These are phyloP conservation scores for Numenius phaeopus DNA, from an alignment of 2,797 vertebrate species.

Conservation along the genomic window DNA sequence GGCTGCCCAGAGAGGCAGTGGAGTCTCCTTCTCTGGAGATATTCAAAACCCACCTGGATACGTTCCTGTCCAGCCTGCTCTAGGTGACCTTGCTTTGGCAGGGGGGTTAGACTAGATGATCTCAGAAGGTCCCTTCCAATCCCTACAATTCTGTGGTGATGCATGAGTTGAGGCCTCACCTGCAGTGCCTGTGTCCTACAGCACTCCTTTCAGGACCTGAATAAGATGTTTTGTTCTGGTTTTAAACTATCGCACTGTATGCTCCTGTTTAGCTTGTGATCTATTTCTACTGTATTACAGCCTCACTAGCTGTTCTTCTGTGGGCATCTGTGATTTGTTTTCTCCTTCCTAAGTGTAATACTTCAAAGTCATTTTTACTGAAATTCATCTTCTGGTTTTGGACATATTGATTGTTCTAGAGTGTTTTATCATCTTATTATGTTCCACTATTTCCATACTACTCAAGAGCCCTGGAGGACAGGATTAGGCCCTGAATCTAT, in stretches of 20 bases:
- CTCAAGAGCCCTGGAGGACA: neutral
- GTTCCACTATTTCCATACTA: neutral
- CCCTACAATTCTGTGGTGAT: neutral
- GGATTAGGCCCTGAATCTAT: neutral
- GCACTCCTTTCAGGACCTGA: neutral
- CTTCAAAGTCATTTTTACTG: neutral
- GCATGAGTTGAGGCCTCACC: neutral
- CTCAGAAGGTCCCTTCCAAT: too few species aligned
- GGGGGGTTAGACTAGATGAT: too few species aligned
- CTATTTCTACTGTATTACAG: neutral
- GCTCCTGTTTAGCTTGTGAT: neutral
- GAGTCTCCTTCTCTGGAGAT: too few species aligned
- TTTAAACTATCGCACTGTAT: neutral
- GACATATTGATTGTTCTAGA: neutral
- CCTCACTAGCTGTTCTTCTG: neutral
- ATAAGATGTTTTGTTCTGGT: neutral
- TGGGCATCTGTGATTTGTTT: neutral
- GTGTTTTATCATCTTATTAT: neutral
- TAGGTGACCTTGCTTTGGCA: too few species aligned
- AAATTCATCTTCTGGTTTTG: neutral
- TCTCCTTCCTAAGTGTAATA: neutral
- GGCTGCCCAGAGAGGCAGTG: too few species aligned
- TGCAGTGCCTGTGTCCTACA: neutral
- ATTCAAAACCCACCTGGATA: too few species aligned
- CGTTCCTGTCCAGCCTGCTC: too few species aligned